Conservation (phyloP, 1,140 invertebrate species). For the Sipha flava region DNA sequence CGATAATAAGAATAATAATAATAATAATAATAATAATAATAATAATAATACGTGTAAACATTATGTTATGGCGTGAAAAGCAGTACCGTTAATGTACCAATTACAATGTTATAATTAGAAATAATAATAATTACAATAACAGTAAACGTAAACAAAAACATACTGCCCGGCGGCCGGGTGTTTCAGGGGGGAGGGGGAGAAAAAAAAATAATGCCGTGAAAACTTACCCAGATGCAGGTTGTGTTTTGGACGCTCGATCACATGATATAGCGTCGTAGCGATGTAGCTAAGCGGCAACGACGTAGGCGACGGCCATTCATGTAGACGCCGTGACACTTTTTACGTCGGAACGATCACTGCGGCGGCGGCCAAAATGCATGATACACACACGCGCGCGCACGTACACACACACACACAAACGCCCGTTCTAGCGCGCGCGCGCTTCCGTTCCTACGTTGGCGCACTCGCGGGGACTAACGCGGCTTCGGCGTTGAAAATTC, state of each 20-base stretch:
- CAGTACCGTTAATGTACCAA: too few species aligned
- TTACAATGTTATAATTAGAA: too few species aligned
- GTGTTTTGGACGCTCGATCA: too few species aligned
- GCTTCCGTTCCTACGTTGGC: not conserved
- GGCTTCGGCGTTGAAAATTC: not conserved
- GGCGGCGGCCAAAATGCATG: not conserved
- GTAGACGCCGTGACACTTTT: not conserved
- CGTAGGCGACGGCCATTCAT: not conserved
- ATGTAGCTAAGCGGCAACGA: not conserved
- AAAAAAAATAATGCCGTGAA: not conserved
- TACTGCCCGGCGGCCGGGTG: too few species aligned
- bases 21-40: not conserved
- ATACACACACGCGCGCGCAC: not conserved
- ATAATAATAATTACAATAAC: too few species aligned
- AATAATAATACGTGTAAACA: too few species aligned
- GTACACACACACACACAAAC: too few species aligned
- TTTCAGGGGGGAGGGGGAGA: too few species aligned
- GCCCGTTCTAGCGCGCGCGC: too few species aligned
- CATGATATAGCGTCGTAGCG: not conserved
- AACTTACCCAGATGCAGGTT: too few species aligned
- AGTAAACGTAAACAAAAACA: too few species aligned
- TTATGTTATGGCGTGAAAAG: too few species aligned
- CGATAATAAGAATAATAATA: not conserved
- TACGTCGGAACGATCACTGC: not conserved
- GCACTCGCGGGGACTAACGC: not conserved